Percentiles rank a stretch among this genome's conserved stretches.
Conservation (phyloP, 2,797 vertebrate genomes). For the Dendrocincla tyrannina region DNA sequence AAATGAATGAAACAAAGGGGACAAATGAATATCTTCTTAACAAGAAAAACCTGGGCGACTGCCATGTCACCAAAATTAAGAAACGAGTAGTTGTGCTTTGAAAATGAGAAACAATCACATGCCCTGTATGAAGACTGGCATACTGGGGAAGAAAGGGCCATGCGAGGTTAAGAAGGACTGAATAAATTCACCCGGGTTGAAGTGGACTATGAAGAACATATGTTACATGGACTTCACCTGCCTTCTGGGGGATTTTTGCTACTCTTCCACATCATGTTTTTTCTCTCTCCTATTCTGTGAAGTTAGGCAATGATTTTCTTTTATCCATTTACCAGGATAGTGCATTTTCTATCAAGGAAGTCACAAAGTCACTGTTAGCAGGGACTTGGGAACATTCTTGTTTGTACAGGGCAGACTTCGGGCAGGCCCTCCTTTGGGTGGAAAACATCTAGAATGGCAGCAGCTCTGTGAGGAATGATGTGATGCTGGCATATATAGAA, state of each 20-base stretch:
- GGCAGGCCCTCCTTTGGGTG: not conserved
- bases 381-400: not conserved
- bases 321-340: not conserved
- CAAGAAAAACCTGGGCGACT: constrained; percentile 54
- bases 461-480: not conserved
- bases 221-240: not conserved
- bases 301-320: not conserved
- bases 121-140: not conserved
- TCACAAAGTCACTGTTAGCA: not conserved
- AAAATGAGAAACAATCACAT: constrained; percentile 45
- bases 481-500: not conserved
- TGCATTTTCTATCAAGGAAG: not conserved
- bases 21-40: constrained; percentile 54
- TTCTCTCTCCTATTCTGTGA: not conserved
- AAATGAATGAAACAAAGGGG: constrained; percentile 40
- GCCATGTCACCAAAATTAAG: constrained; percentile 30
- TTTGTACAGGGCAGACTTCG: not conserved
- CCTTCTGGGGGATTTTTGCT: not conserved
- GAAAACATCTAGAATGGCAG: not conserved
- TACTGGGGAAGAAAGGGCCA: not conserved
- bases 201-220: constrained; percentile 8
- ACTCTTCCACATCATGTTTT: not conserved
- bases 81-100: constrained; percentile 19
- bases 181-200: constrained; percentile 10
- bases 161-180: constrained; percentile 12